A percentile compares a stretch with the other conserved stretches of the same genome.
phyloP scores from a whole-genome alignment of 37 sponge, comb jelly and placozoan genomes.

The Eunapius fragilis region DNA sequence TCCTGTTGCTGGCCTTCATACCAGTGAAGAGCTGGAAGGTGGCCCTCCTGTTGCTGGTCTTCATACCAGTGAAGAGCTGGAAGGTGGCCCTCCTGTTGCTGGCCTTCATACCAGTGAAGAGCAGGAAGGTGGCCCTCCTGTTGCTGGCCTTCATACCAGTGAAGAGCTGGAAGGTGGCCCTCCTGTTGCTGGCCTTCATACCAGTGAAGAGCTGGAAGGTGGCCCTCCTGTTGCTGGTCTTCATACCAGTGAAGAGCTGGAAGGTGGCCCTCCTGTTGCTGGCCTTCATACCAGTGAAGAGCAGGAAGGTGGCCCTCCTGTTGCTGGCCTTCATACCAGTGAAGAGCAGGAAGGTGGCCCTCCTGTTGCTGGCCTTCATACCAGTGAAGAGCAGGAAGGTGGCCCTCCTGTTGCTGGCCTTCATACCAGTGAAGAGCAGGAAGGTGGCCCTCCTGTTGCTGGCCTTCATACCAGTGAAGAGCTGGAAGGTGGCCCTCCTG shows the following conservation, averaged over 20 bases:
- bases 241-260: constrained; percentile 55
- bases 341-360: constrained; percentile 55
- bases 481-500: constrained; percentile 62
- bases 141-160: constrained; percentile 57
- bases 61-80: constrained; percentile 55
- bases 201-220: constrained; percentile 58
- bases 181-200: constrained; percentile 60
- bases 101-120: constrained; percentile 46
- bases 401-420: constrained; percentile 59
- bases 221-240: constrained; percentile 61
- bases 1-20: constrained; percentile 60
- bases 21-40: constrained; percentile 58
- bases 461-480: constrained; percentile 46
- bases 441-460: constrained; percentile 68
- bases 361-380: constrained; percentile 60
- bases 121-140: constrained; percentile 61
- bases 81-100: constrained; percentile 68
- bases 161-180: constrained; percentile 56
- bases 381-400: constrained; percentile 56
- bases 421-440: constrained; percentile 54
- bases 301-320: constrained; percentile 61
- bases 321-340: constrained; percentile 57
- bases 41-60: constrained; percentile 61
- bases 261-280: constrained; percentile 68
- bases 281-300: constrained; percentile 46